Evolutionary conservation across 2,888 invertebrate species (phyloP).

Genomic region (Cyaniris semiargus): DNA sequence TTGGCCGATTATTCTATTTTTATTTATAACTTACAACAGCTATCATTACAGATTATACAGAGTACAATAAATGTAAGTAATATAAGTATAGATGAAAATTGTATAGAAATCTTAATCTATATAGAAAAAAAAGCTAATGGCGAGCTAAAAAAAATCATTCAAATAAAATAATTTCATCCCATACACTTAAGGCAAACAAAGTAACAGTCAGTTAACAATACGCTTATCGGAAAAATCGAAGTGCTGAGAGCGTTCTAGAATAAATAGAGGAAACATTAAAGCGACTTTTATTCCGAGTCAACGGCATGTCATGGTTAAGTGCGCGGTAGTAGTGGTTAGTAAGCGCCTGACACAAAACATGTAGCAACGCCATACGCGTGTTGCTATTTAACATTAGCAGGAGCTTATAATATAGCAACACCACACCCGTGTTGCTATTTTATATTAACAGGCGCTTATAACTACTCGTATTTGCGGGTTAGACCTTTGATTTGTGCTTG

Average conservation of each 20-base stretch:
- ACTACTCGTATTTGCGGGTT: neutral
- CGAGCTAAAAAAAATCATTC: no score
- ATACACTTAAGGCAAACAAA: neutral
- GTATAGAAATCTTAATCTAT: no score
- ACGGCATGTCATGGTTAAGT: constrained; percentile 28
- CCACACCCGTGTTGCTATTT: constrained; percentile 40
- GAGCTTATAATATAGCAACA: constrained; percentile 44
- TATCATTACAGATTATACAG: no score
- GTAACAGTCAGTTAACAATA: neutral
- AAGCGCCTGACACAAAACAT: constrained; percentile 46
- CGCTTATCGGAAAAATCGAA: constrained; percentile 2
- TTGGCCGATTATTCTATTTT: no score
- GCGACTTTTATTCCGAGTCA: neutral
- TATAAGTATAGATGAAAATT: no score
- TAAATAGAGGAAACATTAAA: neutral
- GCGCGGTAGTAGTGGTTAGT: constrained; percentile 37
- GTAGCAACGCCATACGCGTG: constrained; percentile 42
- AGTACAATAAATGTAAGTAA: no score
- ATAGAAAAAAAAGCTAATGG: no score
- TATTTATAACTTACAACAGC: no score
- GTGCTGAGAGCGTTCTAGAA: constrained; percentile 2
- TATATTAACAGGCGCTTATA: constrained; percentile 43
- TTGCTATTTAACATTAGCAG: constrained; percentile 44
- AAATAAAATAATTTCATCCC: no score
- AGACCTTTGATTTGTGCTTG: neutral